Conservation (phyloP, 2,888 invertebrate species). For the Acronicta aceris region DNA sequence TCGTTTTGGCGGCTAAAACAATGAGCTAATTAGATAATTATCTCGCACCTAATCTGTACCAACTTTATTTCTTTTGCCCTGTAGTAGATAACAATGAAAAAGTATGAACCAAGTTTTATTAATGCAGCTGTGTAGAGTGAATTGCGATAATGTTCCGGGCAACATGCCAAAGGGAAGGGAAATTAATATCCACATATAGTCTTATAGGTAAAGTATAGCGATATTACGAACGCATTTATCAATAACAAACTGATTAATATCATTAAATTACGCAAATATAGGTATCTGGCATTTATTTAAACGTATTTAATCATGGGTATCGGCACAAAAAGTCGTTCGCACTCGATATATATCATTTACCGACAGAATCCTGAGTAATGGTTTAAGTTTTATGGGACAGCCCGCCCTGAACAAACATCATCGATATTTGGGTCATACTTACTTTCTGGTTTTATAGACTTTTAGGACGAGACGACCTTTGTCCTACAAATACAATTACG, state of each 20-base stretch:
- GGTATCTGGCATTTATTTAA: neutral
- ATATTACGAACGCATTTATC: slow-evolving; percentile 38
- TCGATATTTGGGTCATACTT: slow-evolving; percentile 64
- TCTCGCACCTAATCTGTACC: neutral
- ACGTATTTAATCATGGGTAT: slow-evolving; percentile 19
- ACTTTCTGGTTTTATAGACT: slow-evolving; percentile 54
- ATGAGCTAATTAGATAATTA: slow-evolving; percentile 10
- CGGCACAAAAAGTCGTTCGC: slow-evolving; percentile 17
- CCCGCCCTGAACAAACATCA: slow-evolving; percentile 68
- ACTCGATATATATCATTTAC: slow-evolving; percentile 43
- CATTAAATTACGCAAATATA: slow-evolving; percentile 11
- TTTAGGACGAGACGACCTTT: slow-evolving; percentile 48
- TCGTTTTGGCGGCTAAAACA: slow-evolving; percentile 5
- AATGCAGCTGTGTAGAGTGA: slow-evolving; percentile 27
- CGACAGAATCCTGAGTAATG: slow-evolving; percentile 57
- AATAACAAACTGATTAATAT: slow-evolving; percentile 26
- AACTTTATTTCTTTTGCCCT: slow-evolving; percentile 4
- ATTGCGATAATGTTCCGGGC: slow-evolving; percentile 46
- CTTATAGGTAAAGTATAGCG: slow-evolving; percentile 27
- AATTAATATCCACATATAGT: slow-evolving; percentile 39
- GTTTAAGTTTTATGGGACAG: slow-evolving; percentile 64
- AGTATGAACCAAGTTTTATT: slow-evolving; percentile 12
- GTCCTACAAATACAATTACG: slow-evolving; percentile 47
- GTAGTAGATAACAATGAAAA: no score
- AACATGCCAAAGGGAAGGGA: slow-evolving; percentile 42